Conservation (phyloP, 2,888 invertebrate species). For the Drosophila cracens region DNA sequence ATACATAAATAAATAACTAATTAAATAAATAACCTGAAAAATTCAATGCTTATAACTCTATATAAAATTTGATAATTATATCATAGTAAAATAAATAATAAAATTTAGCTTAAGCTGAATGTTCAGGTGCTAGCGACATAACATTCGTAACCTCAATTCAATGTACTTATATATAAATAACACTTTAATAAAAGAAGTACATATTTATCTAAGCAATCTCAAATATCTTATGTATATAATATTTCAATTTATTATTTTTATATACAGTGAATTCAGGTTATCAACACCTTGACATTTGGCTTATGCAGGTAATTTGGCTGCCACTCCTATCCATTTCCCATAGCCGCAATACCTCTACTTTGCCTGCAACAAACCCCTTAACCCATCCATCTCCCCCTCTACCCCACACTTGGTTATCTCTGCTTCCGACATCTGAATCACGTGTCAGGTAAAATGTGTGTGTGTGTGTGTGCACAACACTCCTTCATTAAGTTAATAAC, state of each 20-base stretch:
- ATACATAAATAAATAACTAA: background rate
- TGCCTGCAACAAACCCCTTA: background rate
- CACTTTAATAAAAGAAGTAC: background rate
- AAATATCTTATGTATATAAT: background rate
- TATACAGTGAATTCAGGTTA: background rate
- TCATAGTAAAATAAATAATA: background rate
- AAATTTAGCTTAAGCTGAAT: background rate
- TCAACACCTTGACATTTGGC: background rate
- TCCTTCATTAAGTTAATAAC: slow-evolving; percentile 82
- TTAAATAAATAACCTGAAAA: background rate
- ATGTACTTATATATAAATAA: background rate
- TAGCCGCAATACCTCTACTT: background rate
- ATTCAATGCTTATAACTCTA: background rate
- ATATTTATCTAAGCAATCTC: background rate
- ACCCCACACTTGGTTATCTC: background rate
- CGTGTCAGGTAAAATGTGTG: slow-evolving; percentile 75
- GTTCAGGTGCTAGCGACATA: background rate
- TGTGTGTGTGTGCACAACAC: slow-evolving; percentile 55
- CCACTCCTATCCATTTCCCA: background rate
- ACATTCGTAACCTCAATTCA: background rate
- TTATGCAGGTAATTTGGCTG: background rate
- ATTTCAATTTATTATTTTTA: background rate
- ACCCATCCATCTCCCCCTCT: too few relatives aligned
- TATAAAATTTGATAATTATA: background rate
- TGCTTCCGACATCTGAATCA: slow-evolving; percentile 54